Evolutionary conservation across 2,888 invertebrate genomes (phyloP), one percentile per base, ranked within the genome.

Genomic region (Sussaba pulchella): DNA sequence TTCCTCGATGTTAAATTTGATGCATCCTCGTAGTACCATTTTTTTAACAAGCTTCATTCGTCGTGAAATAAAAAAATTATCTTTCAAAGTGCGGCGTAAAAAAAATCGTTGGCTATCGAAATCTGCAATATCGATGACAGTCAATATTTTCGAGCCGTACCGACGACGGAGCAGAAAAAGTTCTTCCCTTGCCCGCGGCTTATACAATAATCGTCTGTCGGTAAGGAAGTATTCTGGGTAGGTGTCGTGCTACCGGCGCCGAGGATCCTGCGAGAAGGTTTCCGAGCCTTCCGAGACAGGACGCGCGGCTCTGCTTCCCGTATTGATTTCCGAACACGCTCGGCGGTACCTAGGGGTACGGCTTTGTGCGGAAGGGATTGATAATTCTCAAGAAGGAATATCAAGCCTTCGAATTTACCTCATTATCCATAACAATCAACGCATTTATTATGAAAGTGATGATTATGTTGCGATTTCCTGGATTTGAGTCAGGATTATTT

Each of bases 91-190:
- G 50, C n/a, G n/a, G 41, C 43, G 19, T 71, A 24, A 12, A 52
- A 47, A 54, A 70, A 64, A 47, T 1, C 6, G 1, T 19, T 4
- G 14, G 3, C 5, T 9, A 6, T n/a, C 36, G 39, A 10, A 41
- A 81, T 66, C 77, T 81, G 69, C 77, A 66, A 19, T 81, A 81
- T 81, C 81, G 77, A 81, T 77, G 64, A 73, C 74, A 21, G 77
- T 64, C n/a, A 64, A 77, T n/a, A 14, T 5, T 31, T 8, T 6
- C 8, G 19, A 2, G 17, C 19, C 10, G 43, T 73, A 64, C 47
- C 64, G 41, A 31, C 64, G 5, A 17, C 9, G 10, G 57, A 31
- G 14, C 24, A 17, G 4, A 21, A 39, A 9, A 59, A 14, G n/a
- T 39, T 47, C 10, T 43, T 31, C 52, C n/a, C 17, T 64, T 64